These are phyloP conservation scores for Zeuzera pyrina DNA, from an alignment of 2,888 invertebrate genomes.

Conservation along the genomic window DNA sequence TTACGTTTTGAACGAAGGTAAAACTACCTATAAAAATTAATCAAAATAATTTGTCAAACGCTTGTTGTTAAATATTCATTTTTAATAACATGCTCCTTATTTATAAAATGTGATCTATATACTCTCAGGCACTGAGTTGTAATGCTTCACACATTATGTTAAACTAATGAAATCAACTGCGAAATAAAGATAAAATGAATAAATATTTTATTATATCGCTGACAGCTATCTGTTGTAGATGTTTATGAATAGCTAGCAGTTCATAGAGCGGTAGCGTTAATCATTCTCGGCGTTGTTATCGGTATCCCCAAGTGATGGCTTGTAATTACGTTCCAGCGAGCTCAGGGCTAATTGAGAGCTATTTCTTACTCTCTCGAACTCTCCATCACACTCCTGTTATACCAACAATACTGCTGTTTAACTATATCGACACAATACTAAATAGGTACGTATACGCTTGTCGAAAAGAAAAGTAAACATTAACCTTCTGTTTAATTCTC, in stretches of 20 bases:
- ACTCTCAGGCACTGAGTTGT: no score
- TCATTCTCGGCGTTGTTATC: slow-evolving; percentile 17
- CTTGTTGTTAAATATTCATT: no score
- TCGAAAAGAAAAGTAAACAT: no score
- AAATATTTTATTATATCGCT: neutral
- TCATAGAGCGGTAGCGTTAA: slow-evolving; percentile 5
- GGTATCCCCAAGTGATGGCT: slow-evolving; percentile 21
- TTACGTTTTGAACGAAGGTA: no score
- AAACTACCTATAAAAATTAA: no score
- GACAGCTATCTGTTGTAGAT: neutral
- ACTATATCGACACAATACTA: no score
- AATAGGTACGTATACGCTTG: no score
- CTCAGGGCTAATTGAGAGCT: slow-evolving; percentile 27
- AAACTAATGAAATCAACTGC: neutral
- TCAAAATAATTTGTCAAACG: no score
- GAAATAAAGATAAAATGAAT: neutral
- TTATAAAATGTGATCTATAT: no score
- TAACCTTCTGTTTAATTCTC: no score
- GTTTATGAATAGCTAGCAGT: slow-evolving; percentile 2
- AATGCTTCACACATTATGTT: no score
- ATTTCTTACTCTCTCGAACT: slow-evolving; percentile 21
- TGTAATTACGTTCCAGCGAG: slow-evolving; percentile 29
- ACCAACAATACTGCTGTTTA: neutral
- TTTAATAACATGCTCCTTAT: no score
- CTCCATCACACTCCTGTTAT: slow-evolving; percentile 1